Evolutionary conservation across 2,113 vertebrate species (phyloP).

Genomic region (Cynoglossus semilaevis): DNA sequence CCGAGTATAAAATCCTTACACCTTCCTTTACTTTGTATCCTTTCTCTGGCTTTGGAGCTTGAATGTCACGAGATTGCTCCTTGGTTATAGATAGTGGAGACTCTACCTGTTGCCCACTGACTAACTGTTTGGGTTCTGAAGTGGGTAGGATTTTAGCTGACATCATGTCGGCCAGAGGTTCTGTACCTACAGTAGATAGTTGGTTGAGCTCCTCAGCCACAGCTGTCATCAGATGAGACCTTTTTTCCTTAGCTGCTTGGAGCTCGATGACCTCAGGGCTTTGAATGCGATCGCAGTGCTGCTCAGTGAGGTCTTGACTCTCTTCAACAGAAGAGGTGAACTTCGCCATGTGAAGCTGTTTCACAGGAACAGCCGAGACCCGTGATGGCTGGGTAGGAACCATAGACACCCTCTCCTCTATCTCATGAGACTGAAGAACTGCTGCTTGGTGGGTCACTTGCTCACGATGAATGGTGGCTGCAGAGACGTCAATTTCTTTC

Average conservation of each 20-base stretch:
- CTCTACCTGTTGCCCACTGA: constrained; percentile 74
- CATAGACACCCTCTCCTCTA: constrained; percentile 71
- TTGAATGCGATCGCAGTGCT: constrained; percentile 75
- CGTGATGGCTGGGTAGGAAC: constrained; percentile 50
- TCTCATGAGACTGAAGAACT: constrained; percentile 70
- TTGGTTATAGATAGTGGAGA: constrained; percentile 70
- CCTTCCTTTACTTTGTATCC: constrained; percentile 76
- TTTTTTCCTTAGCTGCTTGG: constrained; percentile 56
- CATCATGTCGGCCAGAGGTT: constrained; percentile 45
- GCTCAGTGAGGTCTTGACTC: constrained; percentile 75
- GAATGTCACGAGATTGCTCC: constrained; percentile 69
- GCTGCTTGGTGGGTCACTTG: constrained; percentile 76
- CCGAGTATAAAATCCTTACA: constrained; percentile 74
- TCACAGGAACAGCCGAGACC: constrained; percentile 59
- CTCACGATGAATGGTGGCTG: constrained; percentile 74
- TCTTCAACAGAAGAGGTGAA: constrained; percentile 77
- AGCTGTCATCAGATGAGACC: constrained; percentile 66
- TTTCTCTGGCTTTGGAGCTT: constrained; percentile 62
- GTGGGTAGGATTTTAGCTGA: constrained; percentile 45
- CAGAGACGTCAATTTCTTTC: constrained; percentile 67
- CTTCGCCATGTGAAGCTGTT: constrained; percentile 69
- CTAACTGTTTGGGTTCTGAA: constrained; percentile 68
- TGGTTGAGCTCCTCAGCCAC: constrained; percentile 72
- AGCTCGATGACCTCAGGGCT: constrained; percentile 71
- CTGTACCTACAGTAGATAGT: constrained; percentile 66